A percentile compares a stretch with the other conserved stretches of the same genome.
Evolutionary conservation across 2,797 vertebrate species (phyloP).

Genomic region (Pantherophis vulpinus): DNA sequence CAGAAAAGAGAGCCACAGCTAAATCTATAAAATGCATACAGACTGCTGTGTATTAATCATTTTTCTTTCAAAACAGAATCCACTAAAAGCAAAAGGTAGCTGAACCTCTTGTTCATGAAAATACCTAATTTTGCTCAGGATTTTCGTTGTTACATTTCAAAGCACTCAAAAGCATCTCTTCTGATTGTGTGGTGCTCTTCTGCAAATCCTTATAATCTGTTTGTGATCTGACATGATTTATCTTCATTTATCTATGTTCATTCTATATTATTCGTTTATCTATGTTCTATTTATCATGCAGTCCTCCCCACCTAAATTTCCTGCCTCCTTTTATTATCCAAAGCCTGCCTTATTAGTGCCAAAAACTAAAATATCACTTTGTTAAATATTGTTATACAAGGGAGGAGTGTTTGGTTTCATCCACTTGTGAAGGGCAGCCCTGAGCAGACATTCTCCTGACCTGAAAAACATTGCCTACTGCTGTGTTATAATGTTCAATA

Average conservation of each 20-base stretch:
- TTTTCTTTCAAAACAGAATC: neutral
- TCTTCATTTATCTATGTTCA: neutral
- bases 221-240: neutral
- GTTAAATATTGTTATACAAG: neutral
- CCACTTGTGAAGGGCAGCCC: neutral
- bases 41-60: neutral
- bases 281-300: neutral
- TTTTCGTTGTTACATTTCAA: neutral
- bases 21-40: neutral
- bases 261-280: neutral
- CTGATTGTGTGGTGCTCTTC: neutral
- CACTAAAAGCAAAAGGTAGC: neutral
- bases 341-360: neutral
- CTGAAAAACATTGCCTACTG: neutral
- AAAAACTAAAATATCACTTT: neutral
- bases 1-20: neutral
- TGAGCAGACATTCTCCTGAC: neutral
- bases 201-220: neutral
- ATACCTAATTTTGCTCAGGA: neutral
- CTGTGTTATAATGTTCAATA: neutral
- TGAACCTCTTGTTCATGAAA: neutral
- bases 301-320: neutral
- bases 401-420: neutral
- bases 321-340: neutral
- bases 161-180: neutral